Evolutionary conservation across 2,797 vertebrate species (phyloP).

Genomic region (Erethizon dorsatum): DNA sequence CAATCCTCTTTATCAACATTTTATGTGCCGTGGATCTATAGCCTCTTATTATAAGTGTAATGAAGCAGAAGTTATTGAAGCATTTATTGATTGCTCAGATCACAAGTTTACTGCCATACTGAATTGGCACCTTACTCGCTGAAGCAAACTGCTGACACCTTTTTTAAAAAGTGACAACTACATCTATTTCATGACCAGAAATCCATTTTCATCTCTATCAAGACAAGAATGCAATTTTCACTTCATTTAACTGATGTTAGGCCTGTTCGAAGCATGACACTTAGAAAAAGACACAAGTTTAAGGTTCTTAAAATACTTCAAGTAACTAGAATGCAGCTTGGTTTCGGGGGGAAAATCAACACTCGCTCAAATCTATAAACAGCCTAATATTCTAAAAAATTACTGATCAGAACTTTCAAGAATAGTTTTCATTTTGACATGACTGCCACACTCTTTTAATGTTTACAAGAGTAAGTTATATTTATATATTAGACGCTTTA

Average conservation of each 20-base stretch:
- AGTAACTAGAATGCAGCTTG: slow-evolving; percentile 88
- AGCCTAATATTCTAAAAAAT: slow-evolving; percentile 81
- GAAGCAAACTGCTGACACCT: slow-evolving; percentile 97
- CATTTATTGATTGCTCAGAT: slow-evolving; percentile 97
- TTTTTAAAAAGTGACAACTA: slow-evolving; percentile 97
- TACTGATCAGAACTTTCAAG: slow-evolving; percentile 67
- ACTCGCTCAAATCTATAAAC: slow-evolving; percentile 82
- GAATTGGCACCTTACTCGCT: slow-evolving; percentile 96
- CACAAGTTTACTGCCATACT: slow-evolving; percentile 95
- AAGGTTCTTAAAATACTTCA: slow-evolving; percentile 93
- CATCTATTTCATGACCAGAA: slow-evolving; percentile 97
- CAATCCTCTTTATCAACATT: slow-evolving; percentile 91
- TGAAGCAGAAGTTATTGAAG: slow-evolving; percentile 96
- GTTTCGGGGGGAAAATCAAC: slow-evolving; percentile 85
- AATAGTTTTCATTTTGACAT: slow-evolving; percentile 80
- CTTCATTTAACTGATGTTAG: slow-evolving; percentile 97
- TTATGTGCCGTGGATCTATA: slow-evolving; percentile 94
- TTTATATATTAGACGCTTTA: slow-evolving; percentile 58
- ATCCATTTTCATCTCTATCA: slow-evolving; percentile 98
- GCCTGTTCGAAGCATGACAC: slow-evolving; percentile 92
- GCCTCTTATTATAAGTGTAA: slow-evolving; percentile 96
- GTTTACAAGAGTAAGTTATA: slow-evolving; percentile 76
- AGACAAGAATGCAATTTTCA: slow-evolving; percentile 98
- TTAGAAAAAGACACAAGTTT: slow-evolving; percentile 92
- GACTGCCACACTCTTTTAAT: slow-evolving; percentile 67